phyloP scores from a whole-genome alignment of 2,113 vertebrate species.

The Pitta sordida region DNA sequence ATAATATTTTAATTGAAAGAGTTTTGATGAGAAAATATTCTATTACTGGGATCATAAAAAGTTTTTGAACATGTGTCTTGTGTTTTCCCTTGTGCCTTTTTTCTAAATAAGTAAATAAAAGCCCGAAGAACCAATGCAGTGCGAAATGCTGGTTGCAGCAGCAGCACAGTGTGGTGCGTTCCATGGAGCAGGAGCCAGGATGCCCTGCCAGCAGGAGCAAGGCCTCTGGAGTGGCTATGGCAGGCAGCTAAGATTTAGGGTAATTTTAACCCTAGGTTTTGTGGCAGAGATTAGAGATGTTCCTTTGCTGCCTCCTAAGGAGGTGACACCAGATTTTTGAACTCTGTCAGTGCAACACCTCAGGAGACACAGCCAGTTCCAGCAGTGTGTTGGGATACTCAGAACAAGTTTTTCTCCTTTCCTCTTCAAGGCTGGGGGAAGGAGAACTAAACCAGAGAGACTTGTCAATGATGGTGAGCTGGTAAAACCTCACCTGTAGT shows the following conservation, averaged over 20 bases:
- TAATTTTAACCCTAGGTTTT: background rate
- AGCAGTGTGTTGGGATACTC: background rate
- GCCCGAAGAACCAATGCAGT: background rate
- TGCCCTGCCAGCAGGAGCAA: background rate
- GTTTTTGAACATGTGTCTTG: background rate
- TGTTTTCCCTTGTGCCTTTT: background rate
- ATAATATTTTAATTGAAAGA: background rate
- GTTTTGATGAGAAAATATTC: background rate
- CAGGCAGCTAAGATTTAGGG: background rate
- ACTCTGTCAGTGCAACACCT: background rate
- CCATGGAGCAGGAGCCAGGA: background rate
- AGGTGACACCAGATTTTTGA: background rate
- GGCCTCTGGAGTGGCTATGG: rapidly evolving
- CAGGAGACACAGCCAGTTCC: background rate
- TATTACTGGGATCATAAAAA: background rate
- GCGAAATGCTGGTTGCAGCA: background rate
- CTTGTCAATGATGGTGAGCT: background rate
- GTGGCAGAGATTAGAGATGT: background rate
- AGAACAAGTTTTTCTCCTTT: background rate
- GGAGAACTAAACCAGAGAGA: background rate
- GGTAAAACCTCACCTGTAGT: background rate
- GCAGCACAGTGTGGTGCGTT: background rate
- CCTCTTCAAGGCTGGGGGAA: background rate
- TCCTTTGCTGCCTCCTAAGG: background rate
- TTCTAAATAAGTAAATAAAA: background rate